Evolutionary conservation across 2,797 vertebrate genomes (phyloP).

Genomic region (Peromyscus melanophrys): DNA sequence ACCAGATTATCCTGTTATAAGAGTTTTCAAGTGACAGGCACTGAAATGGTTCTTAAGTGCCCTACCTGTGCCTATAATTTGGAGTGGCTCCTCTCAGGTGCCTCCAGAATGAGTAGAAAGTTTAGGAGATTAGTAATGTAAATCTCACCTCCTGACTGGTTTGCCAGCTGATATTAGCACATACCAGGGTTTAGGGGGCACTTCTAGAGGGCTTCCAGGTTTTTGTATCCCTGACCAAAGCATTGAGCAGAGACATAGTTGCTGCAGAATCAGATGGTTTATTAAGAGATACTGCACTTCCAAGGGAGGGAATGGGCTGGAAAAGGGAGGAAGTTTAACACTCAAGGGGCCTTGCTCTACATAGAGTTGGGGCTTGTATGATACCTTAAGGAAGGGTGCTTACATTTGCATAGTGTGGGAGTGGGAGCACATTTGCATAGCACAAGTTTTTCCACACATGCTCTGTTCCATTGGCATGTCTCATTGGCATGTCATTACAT

Average conservation of each 20-base stretch:
- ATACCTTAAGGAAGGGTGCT: neutral
- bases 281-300: neutral
- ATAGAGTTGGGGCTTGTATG: neutral
- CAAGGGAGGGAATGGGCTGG: neutral
- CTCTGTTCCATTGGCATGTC: neutral
- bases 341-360: neutral
- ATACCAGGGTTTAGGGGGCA: neutral
- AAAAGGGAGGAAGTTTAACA: neutral
- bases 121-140: neutral
- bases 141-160: neutral
- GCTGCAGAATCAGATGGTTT: neutral
- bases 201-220: neutral
- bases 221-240: neutral
- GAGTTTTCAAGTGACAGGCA: neutral
- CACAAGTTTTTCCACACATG: neutral
- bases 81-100: neutral
- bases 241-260: neutral
- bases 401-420: neutral
- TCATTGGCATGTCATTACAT: neutral
- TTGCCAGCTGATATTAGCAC: neutral
- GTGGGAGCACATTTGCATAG: neutral
- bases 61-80: neutral
- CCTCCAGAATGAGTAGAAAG: neutral
- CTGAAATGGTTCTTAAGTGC: neutral
- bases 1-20: neutral